Percentiles rank a stretch among this genome's conserved stretches.
phyloP scores from a whole-genome alignment of 2,888 invertebrate genomes.

The Platypus cylindrus region DNA sequence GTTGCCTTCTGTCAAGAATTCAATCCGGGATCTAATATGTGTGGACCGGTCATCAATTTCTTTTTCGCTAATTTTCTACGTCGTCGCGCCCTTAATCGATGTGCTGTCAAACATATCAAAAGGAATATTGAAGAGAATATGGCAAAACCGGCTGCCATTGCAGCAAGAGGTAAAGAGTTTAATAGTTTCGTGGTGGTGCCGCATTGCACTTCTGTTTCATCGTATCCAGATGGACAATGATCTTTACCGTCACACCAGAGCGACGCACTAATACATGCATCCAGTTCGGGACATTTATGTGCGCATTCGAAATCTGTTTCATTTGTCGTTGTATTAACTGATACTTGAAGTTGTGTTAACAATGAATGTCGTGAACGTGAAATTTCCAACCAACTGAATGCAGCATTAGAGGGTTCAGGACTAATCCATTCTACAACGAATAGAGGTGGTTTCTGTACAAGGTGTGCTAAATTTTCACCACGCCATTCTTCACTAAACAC shows the following conservation, averaged over 20 bases:
- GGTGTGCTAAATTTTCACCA: constrained; percentile 30
- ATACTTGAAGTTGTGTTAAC: constrained; percentile 43
- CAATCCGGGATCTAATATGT: constrained; percentile 49
- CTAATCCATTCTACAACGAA: constrained; percentile 57
- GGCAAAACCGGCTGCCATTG: constrained; percentile 46
- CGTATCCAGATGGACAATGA: constrained; percentile 54
- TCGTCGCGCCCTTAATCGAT: constrained; percentile 42
- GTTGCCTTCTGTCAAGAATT: constrained; percentile 82
- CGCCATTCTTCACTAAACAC: constrained; percentile 74
- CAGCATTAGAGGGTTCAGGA: constrained; percentile 59
- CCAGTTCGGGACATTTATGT: constrained; percentile 58
- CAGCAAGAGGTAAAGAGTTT: constrained; percentile 41
- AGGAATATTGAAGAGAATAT: constrained; percentile 44
- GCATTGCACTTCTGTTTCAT: constrained; percentile 58
- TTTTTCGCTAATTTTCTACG: constrained; percentile 40
- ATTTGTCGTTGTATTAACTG: constrained; percentile 38
- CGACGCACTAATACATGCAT: constrained; percentile 61
- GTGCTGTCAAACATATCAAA: constrained; percentile 46
- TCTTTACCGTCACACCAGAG: constrained; percentile 64
- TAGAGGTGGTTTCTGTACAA: constrained; percentile 41
- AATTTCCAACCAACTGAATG: constrained; percentile 68
- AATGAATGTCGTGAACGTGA: constrained; percentile 48
- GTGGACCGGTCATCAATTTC: constrained; percentile 44
- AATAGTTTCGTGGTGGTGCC: constrained; percentile 42
- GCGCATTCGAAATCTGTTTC: constrained; percentile 45